Evolutionary conservation across 30 jellyfish, hydroid and myxozoan genomes (phyloP).

Genomic region (Calvadosia cruxmelitensis): DNA sequence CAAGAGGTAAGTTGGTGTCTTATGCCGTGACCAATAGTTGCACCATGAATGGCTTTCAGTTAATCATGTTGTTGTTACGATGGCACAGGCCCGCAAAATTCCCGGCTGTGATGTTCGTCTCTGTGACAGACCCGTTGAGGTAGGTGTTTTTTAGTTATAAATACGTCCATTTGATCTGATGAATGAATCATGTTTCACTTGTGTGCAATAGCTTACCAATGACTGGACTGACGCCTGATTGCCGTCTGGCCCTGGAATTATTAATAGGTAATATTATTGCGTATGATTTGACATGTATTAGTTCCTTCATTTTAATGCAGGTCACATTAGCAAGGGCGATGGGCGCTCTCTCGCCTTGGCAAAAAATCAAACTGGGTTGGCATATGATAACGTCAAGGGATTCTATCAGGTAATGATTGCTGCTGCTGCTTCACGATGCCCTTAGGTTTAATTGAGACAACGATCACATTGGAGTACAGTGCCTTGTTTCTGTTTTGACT

Average conservation of each 20-base stretch:
- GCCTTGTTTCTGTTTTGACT: neutral
- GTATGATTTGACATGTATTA: no score
- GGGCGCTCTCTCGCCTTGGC: constrained; percentile 75
- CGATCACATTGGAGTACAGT: neutral
- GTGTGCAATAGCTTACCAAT: no score
- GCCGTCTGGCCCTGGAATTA: no score
- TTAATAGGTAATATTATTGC: no score
- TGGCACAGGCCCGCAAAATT: constrained; percentile 48
- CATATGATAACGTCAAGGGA: constrained; percentile 70
- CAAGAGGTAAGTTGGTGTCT: constrained; percentile 25
- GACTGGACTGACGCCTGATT: no score
- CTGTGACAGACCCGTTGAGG: constrained; percentile 95
- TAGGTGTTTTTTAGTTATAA: neutral
- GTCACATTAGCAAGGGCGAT: constrained; percentile 82
- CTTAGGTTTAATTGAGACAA: neutral
- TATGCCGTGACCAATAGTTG: neutral
- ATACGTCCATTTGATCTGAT: neutral
- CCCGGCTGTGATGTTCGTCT: constrained; percentile 78
- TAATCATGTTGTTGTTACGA: neutral
- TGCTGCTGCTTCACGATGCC: neutral
- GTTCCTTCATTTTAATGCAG: neutral
- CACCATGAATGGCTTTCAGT: neutral
- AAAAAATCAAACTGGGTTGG: constrained; percentile 82
- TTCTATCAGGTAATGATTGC: constrained; percentile 46
- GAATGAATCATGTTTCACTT: neutral